Base-by-base conservation (phyloP, 1,140 invertebrate genomes). In the Microplitis demolitor region DNA sequence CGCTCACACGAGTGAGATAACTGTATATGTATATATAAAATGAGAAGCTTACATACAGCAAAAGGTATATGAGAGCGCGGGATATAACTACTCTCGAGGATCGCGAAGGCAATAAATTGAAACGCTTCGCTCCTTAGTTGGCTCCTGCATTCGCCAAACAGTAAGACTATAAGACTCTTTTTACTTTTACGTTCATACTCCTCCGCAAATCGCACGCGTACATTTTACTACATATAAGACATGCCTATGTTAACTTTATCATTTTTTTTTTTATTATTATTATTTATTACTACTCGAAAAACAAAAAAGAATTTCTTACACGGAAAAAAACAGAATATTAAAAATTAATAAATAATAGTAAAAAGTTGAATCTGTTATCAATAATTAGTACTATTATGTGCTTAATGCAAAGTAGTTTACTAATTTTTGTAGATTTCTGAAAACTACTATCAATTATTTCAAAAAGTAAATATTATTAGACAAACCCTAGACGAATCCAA, bases 91-190 rank as follows among this genome's bases (percentile, higher is more conserved):
- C 39, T 45, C 39, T 58, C 34, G 54, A 68, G 54, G 34, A 58
- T 68, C 66, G 54, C n/a, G 66, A 73, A 70, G 68, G 72, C 77
- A 76, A 80, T 82, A 82, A 82, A 82, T 82, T 82, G 77, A 81
- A 80, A 80, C 78, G 77, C 78, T 77, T 79, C 64, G 75, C 71
- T 78, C 77, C 76, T 79, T 82, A 79, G 81, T 80, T 80, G 78
- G 77, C 77, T 68, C 66, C 66, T 68, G 66, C 37, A 39, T 67
- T 51, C 58, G 35, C 62, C 58, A 24, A 33, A 39, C 33, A 51
- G 34, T 31, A 45, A 45, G 39, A 45, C 39, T 45, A 45, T 45
- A 45, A 45, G 39, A 45, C 39, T 45, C 4, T 45, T 45, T 45
- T 45, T 45, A 45, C 45, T 14, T 31, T n/a, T n/a, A 13, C 13